Conservation (phyloP, 2,113 vertebrate species). For the Pollachius pollachius region DNA sequence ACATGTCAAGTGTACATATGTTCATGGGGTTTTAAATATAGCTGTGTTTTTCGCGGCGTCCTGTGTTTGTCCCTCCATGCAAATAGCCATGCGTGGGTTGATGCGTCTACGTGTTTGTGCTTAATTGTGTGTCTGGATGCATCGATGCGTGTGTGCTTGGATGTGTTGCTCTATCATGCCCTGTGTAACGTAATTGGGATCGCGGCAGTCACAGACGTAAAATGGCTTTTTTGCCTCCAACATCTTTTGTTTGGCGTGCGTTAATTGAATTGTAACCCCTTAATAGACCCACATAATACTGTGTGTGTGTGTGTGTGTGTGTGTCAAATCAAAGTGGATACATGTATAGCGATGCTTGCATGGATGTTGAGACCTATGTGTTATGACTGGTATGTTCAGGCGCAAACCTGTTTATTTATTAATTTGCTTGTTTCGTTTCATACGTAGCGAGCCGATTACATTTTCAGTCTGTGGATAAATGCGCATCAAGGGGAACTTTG, state of each 20-base stretch:
- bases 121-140: conserved; percentile 1
- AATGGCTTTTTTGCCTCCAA: too few relatives aligned
- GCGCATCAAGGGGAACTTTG: not conserved
- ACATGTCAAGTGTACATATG: not conserved
- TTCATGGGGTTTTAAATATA: not conserved
- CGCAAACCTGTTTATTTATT: not conserved
- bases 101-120: not conserved
- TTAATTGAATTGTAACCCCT: not conserved
- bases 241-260: too few relatives aligned
- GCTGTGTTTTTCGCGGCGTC: not conserved
- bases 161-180: not conserved
- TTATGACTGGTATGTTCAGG: not conserved
- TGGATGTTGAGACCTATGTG: not conserved
- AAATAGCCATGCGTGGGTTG: not conserved
- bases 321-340: not conserved
- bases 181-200: too few relatives aligned
- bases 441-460: not conserved
- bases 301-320: conserved; percentile 5
- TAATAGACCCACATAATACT: not conserved
- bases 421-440: not conserved
- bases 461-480: conserved; percentile 7
- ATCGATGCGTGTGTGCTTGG: not conserved
- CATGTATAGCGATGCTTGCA: not conserved
- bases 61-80: too few relatives aligned
- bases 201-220: too few relatives aligned